Evolutionary conservation across 2,888 invertebrate genomes (phyloP).

Genomic region (Palloptera scutellata): DNA sequence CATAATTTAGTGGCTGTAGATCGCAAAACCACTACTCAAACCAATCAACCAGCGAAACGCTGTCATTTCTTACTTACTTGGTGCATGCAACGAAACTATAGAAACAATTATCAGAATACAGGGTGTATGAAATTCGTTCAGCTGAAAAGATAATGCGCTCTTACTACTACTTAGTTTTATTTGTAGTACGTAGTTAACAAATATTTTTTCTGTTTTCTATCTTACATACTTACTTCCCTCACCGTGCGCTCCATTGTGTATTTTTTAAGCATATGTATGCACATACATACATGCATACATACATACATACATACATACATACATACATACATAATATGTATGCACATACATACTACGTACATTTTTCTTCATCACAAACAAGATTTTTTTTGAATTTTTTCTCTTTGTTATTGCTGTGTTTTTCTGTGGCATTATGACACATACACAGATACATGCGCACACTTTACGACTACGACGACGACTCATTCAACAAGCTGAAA

Average conservation of each 20-base stretch:
- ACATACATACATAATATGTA: too few relatives aligned
- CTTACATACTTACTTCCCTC: background rate
- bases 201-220: constrained; percentile 8
- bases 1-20: too few relatives aligned
- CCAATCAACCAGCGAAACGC: background rate
- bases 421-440: constrained; percentile 23
- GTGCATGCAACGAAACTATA: too few relatives aligned
- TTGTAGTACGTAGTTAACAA: constrained; percentile 14
- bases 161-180: background rate
- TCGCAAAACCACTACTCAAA: too few relatives aligned
- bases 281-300: constrained; percentile 7
- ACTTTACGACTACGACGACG: background rate
- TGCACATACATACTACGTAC: too few relatives aligned
- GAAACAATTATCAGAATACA: too few relatives aligned
- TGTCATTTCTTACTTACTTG: too few relatives aligned
- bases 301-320: constrained; percentile 4
- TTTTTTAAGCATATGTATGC: background rate
- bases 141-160: background rate
- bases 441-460: constrained; percentile 1
- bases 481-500: background rate
- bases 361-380: background rate
- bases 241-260: background rate
- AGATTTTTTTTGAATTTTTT: background rate
- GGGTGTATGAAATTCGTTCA: too few relatives aligned
- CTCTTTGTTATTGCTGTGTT: background rate